phyloP scores from a whole-genome alignment of 2,888 invertebrate species.

The Amorpha juglandis region DNA sequence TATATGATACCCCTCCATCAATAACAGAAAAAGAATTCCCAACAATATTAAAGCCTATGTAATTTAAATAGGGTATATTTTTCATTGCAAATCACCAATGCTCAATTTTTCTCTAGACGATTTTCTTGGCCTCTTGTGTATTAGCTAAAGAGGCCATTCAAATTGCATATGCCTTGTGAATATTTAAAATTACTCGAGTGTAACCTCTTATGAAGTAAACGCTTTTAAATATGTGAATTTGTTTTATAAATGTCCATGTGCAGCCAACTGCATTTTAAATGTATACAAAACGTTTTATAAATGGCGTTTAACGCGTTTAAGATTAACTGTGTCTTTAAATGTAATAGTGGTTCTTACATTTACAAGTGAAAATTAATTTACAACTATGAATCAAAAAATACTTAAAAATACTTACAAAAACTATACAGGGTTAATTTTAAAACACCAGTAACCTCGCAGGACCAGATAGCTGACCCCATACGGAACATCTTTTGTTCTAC shows the following conservation, averaged over 20 bases:
- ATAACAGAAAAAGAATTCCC: background rate
- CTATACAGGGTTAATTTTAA: no score
- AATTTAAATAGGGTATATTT: background rate
- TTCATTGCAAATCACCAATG: background rate
- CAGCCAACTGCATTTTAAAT: background rate
- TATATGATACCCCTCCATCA: background rate
- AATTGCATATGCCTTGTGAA: conserved; percentile 45
- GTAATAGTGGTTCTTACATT: background rate
- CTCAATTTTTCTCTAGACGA: conserved; percentile 34
- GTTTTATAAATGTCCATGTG: background rate
- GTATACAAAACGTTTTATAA: background rate
- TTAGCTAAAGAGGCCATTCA: conserved; percentile 44
- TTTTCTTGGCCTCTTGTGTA: conserved; percentile 40
- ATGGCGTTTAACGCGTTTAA: background rate
- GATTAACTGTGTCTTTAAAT: no score
- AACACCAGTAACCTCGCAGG: no score
- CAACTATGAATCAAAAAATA: no score
- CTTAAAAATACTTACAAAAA: no score
- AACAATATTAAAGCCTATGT: background rate
- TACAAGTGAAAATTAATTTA: no score
- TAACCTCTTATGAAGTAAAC: conserved; percentile 13
- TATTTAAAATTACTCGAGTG: conserved; percentile 37
- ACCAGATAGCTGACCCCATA: no score
- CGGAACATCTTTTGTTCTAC: no score
- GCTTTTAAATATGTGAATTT: background rate